Conservation (phyloP, 2,888 invertebrate genomes). For the Catocala fraxini region DNA sequence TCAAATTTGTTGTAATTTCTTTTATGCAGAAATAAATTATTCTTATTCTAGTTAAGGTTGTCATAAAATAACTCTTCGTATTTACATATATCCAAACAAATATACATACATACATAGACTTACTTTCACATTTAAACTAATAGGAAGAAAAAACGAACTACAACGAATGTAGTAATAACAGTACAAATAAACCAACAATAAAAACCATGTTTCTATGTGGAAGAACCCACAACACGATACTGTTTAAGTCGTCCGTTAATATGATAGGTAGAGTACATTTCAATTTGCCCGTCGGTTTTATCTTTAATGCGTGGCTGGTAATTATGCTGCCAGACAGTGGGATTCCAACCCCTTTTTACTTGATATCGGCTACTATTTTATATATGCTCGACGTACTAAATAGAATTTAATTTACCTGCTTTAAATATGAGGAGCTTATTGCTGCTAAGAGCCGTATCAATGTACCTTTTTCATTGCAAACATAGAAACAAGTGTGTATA, state of each 20-base stretch:
- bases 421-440: neutral
- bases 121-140: too few species aligned
- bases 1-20: too few species aligned
- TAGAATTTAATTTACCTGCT: slow-evolving; percentile 24
- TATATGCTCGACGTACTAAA: slow-evolving; percentile 15
- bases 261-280: slow-evolving; percentile 60
- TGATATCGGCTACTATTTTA: slow-evolving; percentile 47
- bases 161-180: too few species aligned
- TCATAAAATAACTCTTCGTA: too few species aligned
- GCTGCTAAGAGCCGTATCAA: neutral
- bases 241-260: slow-evolving; percentile 28
- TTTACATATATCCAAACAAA: too few species aligned
- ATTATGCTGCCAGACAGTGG: slow-evolving; percentile 65
- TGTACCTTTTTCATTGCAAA: neutral
- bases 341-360: slow-evolving; percentile 57
- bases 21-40: too few species aligned
- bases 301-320: slow-evolving; percentile 63
- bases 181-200: slow-evolving; percentile 14
- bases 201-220: neutral
- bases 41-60: too few species aligned
- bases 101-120: too few species aligned
- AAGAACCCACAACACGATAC: slow-evolving; percentile 11
- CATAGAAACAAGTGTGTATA: too few species aligned
- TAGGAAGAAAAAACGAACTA: too few species aligned
- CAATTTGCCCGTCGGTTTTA: slow-evolving; percentile 62